phyloP scores from a whole-genome alignment of 1,140 invertebrate genomes.

The Steinernema feltiae region DNA sequence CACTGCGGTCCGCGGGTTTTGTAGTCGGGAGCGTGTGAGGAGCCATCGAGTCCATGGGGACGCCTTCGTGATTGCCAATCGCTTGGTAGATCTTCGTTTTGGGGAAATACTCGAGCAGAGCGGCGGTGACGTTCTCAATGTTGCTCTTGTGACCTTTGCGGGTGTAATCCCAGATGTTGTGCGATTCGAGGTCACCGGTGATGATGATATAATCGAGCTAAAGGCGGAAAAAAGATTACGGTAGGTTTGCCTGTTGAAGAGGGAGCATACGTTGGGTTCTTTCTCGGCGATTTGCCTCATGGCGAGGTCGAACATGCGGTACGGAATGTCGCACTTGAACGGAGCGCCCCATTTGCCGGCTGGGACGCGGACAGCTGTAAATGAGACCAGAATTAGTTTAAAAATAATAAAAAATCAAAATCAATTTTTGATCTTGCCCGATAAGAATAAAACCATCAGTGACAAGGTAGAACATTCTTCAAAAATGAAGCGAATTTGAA shows the following conservation, averaged over 20 bases:
- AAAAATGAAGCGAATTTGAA: too few species aligned
- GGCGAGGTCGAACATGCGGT: conserved; percentile 65
- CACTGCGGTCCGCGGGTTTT: conserved; percentile 63
- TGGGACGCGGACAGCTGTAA: conserved; percentile 28
- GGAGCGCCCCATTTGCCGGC: conserved; percentile 90
- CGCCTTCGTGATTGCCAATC: conserved; percentile 89
- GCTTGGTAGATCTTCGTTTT: conserved; percentile 84
- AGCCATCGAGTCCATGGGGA: conserved; percentile 73
- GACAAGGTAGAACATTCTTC: too few species aligned
- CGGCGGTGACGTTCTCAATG: conserved; percentile 72
- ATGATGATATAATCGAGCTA: conserved; percentile 95
- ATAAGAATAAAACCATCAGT: too few species aligned
- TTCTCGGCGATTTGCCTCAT: conserved; percentile 58
- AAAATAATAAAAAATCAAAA: too few species aligned
- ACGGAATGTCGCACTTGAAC: conserved; percentile 70
- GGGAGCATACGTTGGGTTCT: conserved; percentile 23
- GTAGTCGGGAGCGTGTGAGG: conserved; percentile 40
- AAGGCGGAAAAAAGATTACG: background rate
- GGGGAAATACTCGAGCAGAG: conserved; percentile 72
- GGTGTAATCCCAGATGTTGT: conserved; percentile 95
- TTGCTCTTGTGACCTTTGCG: conserved; percentile 78
- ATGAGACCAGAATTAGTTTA: background rate
- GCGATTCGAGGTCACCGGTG: conserved; percentile 92
- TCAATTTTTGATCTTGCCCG: too few species aligned
- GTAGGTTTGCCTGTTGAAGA: too few species aligned